Percentiles rank a stretch among this genome's conserved stretches.
Evolutionary conservation across 2,113 vertebrate genomes (phyloP).

Genomic region (Prietella phreatophila): DNA sequence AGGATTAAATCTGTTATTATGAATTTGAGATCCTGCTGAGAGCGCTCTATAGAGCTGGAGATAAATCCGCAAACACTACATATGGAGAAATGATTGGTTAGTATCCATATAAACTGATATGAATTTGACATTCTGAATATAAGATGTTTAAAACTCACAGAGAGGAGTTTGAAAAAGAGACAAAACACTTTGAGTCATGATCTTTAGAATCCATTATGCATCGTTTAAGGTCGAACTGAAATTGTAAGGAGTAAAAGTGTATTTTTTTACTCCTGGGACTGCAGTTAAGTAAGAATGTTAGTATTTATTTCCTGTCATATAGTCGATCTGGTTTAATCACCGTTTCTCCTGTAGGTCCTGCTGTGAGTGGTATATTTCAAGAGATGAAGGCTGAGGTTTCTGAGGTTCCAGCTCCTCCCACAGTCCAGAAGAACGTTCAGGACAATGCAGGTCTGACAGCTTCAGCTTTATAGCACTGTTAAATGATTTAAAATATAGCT

Average conservation of each 20-base stretch:
- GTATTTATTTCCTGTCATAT: neutral
- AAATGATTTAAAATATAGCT: neutral
- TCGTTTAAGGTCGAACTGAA: no score
- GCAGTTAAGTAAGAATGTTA: neutral
- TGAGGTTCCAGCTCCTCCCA: slow-evolving; percentile 76
- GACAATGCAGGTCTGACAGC: slow-evolving; percentile 57
- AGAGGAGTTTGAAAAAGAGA: neutral
- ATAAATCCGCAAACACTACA: neutral
- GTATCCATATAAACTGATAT: neutral
- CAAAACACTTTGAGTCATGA: neutral
- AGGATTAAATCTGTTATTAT: slow-evolving; percentile 11
- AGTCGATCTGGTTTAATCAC: neutral
- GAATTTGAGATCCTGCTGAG: neutral
- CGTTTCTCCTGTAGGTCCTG: slow-evolving; percentile 61
- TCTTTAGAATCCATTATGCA: neutral
- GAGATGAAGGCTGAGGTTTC: slow-evolving; percentile 86
- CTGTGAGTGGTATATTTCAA: slow-evolving; percentile 75
- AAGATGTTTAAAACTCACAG: neutral
- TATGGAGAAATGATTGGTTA: neutral
- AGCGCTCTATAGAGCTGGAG: neutral
- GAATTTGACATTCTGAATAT: neutral
- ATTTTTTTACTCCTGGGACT: no score
- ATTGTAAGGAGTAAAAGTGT: no score
- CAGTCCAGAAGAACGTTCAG: slow-evolving; percentile 59
- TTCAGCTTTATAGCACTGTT: neutral